Evolutionary conservation across 2,888 invertebrate species (phyloP), one percentile per base, ranked within the genome.

Genomic region (Eledona agricola): DNA sequence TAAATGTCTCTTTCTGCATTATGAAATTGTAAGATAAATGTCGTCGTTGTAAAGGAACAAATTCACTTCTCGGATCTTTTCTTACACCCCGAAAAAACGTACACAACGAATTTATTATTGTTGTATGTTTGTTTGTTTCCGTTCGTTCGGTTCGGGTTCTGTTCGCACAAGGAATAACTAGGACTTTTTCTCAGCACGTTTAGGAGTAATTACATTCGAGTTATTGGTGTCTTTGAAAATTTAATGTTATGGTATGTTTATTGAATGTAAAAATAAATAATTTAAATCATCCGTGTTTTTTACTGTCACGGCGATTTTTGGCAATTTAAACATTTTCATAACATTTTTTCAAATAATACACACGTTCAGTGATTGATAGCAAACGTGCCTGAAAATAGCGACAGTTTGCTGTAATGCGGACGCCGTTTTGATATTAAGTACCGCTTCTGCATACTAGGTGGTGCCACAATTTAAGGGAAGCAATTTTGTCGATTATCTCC

Each of bases 231-330:
- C 69, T 66, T 70, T 59, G 64, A 67, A 69, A 65, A 69, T 65
- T 71, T 69, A 70, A 70, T 71, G 71, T 71, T 70, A 71, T 70
- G 65, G 68, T 69, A 67, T 70, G 68, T 70, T 71, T 66, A 67
- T 63, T 70, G 62, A 68, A 71, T 70, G 71, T 71, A 70, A 67
- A 64, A 70, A 70, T 66, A 67, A 68, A 70, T 56, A 25, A 58
- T 51, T 57, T 57, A 55, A 57, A 54, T 47, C 15, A n/a, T 38
- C 5, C 7, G n/a, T 32, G 23, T 40, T 32, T 37, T 38, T 38
- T 19, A 9, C 5, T 28, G 4, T 28, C 28, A 28, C n/a, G n/a
- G n/a, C n/a, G n/a, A n/a, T n/a, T n/a, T n/a, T n/a, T n/a, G n/a
- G n/a, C n/a, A n/a, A n/a, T n/a, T n/a, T n/a, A n/a, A n/a, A n/a